phyloP scores from a whole-genome alignment of 2,888 invertebrate species.

The Arctia plantaginis region DNA sequence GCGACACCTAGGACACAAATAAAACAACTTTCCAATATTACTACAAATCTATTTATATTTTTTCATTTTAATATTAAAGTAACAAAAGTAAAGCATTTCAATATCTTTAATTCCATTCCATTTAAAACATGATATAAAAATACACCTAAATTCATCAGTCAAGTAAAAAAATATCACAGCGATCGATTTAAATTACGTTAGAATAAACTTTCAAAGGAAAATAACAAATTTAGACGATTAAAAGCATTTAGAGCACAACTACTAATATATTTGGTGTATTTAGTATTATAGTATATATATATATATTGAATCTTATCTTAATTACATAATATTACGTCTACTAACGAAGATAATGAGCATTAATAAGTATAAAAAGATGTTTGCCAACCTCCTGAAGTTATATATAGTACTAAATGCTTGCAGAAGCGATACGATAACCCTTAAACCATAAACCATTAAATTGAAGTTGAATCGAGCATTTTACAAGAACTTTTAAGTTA shows the following conservation, averaged over 20 bases:
- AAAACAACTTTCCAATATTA: constrained; percentile 2
- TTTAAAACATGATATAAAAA: constrained; percentile 64
- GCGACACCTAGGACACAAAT: background rate
- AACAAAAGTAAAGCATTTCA: constrained; percentile 39
- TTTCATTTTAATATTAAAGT: constrained; percentile 17
- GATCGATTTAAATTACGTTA: constrained; percentile 39
- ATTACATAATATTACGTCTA: constrained; percentile 3
- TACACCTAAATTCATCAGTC: constrained; percentile 72
- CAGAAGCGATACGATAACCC: background rate
- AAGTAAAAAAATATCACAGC: constrained; percentile 78
- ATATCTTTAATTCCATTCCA: constrained; percentile 36
- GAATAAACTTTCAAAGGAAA: constrained; percentile 47
- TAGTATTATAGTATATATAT: constrained; percentile 2
- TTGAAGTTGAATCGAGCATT: background rate
- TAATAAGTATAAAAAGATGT: constrained; percentile 19
- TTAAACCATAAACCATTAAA: background rate
- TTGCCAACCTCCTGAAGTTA: background rate
- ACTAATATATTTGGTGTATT: constrained; percentile 44
- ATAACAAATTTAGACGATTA: constrained; percentile 43
- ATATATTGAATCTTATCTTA: constrained; percentile 20
- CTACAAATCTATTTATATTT: constrained; percentile 35
- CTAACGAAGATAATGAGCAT: constrained; percentile 36
- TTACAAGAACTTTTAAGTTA: background rate
- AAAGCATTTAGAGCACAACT: constrained; percentile 38
- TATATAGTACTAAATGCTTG: background rate